Base-by-base conservation (phyloP, 2,113 vertebrate genomes). In the Lampris incognitus region DNA sequence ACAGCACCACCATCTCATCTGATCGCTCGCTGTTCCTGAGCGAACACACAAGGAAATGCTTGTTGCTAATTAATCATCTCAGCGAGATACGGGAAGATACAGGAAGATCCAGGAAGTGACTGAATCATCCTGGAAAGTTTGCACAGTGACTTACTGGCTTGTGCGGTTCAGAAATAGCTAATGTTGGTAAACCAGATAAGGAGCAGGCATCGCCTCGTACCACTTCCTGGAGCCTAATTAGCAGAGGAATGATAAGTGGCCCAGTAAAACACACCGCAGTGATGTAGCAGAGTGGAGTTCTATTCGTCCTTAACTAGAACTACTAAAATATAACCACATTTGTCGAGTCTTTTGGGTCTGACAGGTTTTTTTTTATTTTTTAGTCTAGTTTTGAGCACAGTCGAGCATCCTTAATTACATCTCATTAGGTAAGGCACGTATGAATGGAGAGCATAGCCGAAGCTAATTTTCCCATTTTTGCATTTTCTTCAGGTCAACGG, bases 401-500 rank as follows among this genome's bases (percentile, higher is more conserved):
- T 24, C 24, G 24, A 24, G 24, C 24, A 24, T 24, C 24, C 24
- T 24, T 24, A 24, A 24, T 24, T 24, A 24, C 24, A 24, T 24
- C 24, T 24, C 24, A 24, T 24, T 24, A 24, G 24, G 24, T 24
- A 24, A 24, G 24, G 24, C 24, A 13, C 51, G 4, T 52, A 52
- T 52, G 11, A 65, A 61, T 60, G 13, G 6, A 36, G n/a, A 4
- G 24, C 36, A 9, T 61, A 8, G 50, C 24, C n/a, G 4, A 24
- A 5, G 24, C 48, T 59, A 77, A 81, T 69, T 78, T n/a, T 61
- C 5, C 66, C 2, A 57, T 63, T 48, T 71, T 81, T n/a, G 81
- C 56, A 86, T 72, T 87, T 24, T 41, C 88, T 38, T 73, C 86
- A 99, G 97, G 96, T 99, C 88, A 99, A 98, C 72, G 97, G 97